phyloP scores from a whole-genome alignment of 1,140 invertebrate species.

The Sycobia sp. region DNA sequence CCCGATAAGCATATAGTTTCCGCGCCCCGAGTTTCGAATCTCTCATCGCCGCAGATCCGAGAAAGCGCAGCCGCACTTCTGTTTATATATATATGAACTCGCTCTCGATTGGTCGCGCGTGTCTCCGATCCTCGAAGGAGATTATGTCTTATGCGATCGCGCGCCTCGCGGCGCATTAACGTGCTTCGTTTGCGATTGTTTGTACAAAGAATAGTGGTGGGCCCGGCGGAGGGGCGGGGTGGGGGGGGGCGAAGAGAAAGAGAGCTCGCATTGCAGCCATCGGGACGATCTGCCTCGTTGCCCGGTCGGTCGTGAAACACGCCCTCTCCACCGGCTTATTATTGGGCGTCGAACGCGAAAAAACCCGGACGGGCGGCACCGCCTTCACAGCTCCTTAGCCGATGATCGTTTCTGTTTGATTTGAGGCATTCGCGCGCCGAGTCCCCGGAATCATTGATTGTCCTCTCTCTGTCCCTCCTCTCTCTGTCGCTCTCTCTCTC shows the following conservation, averaged over 20 bases:
- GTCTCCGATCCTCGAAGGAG: not conserved
- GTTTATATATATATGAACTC: too few relatives aligned
- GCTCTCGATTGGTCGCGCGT: not conserved
- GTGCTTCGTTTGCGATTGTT: slow-evolving; percentile 50
- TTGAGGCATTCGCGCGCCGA: slow-evolving; percentile 35
- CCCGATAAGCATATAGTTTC: too few relatives aligned
- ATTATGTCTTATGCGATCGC: slow-evolving; percentile 23
- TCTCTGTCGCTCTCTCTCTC: too few relatives aligned
- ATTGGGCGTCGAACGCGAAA: too few relatives aligned
- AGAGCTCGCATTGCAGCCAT: too few relatives aligned
- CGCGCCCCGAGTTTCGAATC: slow-evolving; percentile 22
- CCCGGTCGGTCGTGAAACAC: slow-evolving; percentile 21
- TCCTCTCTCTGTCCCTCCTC: too few relatives aligned
- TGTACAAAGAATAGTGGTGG: too few relatives aligned
- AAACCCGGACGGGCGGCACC: not conserved
- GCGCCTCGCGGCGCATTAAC: slow-evolving; percentile 38
- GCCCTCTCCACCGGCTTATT: not conserved
- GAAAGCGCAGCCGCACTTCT: too few relatives aligned
- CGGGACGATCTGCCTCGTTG: too few relatives aligned
- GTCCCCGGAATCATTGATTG: too few relatives aligned
- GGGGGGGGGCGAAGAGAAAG: too few relatives aligned
- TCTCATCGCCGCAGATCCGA: not conserved
- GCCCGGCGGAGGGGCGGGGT: not conserved
- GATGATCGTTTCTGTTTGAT: slow-evolving; percentile 52
- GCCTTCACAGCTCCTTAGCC: slow-evolving; percentile 16